Base-by-base conservation (phyloP, 2,797 vertebrate genomes). In the Sebastiscus albofasciatus region DNA sequence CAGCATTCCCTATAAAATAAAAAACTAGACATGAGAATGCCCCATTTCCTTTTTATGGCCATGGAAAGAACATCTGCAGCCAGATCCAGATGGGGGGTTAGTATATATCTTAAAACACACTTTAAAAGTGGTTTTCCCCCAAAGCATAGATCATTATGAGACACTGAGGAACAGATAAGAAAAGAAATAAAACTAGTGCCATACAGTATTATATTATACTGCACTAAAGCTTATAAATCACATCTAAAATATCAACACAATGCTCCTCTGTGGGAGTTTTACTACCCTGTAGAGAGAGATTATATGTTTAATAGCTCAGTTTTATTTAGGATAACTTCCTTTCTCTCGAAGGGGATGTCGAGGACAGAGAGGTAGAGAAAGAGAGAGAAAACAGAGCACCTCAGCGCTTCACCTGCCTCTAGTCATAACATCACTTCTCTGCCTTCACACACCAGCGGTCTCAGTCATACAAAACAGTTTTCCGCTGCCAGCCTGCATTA, bases 351-450 rank as follows among this genome's bases (percentile, higher is more conserved):
- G 58, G 8, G 26, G 62, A 29, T 34, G 31, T 68, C 49, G 62
- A 71, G 58, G 42, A 65, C 5, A 73, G 26, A 59, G 56, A 76
- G 34, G 24, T 11, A 79, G 5, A 42, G 64, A 42, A 27, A 68
- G 39, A 56, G n/a, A 66, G 67, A 56, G 42, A 59, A 67, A 55
- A 61, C 8, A 65, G 62, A 29, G 20, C 0, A 8, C 10, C 36
- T 18, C 31, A 68, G 58, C 26, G 6, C 67, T 80, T 67, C 42
- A 85, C 55, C 36, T 39, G 52, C 72, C 80, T 85, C 36, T 58
- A 92, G 90, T 75, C 93, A 93, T 74, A 88, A 93, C 87, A 93
- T 72, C 27, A 27, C 24, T 33, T 64, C 67, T 85, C 52, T 49
- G 20, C 72, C 70, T 85, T 85, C 82, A 88, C 73, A 89, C 72